Evolutionary conservation across 1,140 invertebrate species (phyloP).

Genomic region (Drosophila novamexicana): DNA sequence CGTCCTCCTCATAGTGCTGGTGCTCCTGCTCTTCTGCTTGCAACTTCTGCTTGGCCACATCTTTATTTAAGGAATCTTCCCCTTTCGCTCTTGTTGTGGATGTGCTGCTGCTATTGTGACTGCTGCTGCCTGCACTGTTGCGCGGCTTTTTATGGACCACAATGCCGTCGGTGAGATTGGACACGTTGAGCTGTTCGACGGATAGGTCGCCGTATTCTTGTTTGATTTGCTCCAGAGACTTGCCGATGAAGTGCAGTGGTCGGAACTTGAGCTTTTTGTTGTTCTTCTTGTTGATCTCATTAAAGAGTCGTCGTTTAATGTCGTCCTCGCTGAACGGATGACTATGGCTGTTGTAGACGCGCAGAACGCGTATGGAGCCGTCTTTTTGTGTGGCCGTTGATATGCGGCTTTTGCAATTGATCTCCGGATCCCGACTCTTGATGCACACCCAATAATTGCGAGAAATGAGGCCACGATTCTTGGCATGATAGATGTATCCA

Average conservation of each 20-base stretch:
- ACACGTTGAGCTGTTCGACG: constrained; percentile 66
- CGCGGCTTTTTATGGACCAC: constrained; percentile 69
- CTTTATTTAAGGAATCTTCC: neutral
- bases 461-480: constrained; percentile 70
- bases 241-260: constrained; percentile 66
- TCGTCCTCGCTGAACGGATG: constrained; percentile 74
- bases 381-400: constrained; percentile 70
- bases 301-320: constrained; percentile 73
- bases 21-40: constrained; percentile 7
- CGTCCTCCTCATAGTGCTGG: constrained; percentile 46
- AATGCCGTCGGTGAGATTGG: constrained; percentile 60
- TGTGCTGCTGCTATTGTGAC: constrained; percentile 1
- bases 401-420: constrained; percentile 77
- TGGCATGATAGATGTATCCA: constrained; percentile 78
- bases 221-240: constrained; percentile 72
- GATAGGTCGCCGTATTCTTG: constrained; percentile 69
- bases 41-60: neutral
- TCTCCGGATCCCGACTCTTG: constrained; percentile 68
- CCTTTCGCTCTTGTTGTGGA: neutral
- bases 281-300: constrained; percentile 72
- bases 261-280: constrained; percentile 71
- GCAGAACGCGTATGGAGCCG: constrained; percentile 65
- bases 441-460: constrained; percentile 81
- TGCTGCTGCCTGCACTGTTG: constrained; percentile 11
- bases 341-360: constrained; percentile 72